Conservation (phyloP, 2,888 invertebrate species). For the Erynnis tages region DNA sequence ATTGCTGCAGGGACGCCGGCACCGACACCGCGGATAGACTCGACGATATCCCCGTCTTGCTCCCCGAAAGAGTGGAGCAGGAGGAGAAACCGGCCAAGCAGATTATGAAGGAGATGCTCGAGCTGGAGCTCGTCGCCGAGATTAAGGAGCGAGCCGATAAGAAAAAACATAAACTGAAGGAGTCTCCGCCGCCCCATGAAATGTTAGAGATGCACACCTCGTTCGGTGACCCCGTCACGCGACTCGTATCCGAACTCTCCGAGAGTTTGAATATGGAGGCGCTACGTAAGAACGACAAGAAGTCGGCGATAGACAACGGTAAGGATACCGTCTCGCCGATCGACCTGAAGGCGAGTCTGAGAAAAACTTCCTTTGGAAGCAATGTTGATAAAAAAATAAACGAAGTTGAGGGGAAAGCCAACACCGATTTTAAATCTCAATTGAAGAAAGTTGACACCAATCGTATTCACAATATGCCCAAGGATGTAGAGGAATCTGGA, state of each 20-base stretch:
- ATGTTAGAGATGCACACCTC: constrained; percentile 48
- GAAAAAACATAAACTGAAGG: constrained; percentile 80
- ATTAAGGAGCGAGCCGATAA: constrained; percentile 90
- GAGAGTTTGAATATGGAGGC: constrained; percentile 89
- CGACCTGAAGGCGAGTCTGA: constrained; percentile 77
- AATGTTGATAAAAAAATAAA: constrained; percentile 47
- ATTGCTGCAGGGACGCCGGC: constrained; percentile 83
- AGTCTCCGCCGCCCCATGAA: constrained; percentile 66
- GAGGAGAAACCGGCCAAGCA: constrained; percentile 58
- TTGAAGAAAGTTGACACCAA: constrained; percentile 88
- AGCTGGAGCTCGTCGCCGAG: constrained; percentile 90
- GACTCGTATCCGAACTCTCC: constrained; percentile 91
- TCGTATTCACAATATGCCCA: constrained; percentile 77
- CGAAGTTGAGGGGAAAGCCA: constrained; percentile 46
- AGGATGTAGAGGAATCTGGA: constrained; percentile 75
- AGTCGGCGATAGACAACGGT: constrained; percentile 38
- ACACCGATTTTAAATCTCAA: constrained; percentile 83
- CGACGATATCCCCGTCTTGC: constrained; percentile 81
- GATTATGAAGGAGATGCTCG: constrained; percentile 91
- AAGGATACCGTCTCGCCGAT: constrained; percentile 58
- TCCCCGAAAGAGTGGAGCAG: constrained; percentile 75
- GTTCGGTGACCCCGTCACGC: constrained; percentile 88
- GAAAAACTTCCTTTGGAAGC: constrained; percentile 60
- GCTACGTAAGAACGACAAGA: constrained; percentile 56
- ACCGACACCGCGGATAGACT: constrained; percentile 84